phyloP scores from a whole-genome alignment of 92 coral and sea anemone genomes.

The Epizoanthus rinbou region DNA sequence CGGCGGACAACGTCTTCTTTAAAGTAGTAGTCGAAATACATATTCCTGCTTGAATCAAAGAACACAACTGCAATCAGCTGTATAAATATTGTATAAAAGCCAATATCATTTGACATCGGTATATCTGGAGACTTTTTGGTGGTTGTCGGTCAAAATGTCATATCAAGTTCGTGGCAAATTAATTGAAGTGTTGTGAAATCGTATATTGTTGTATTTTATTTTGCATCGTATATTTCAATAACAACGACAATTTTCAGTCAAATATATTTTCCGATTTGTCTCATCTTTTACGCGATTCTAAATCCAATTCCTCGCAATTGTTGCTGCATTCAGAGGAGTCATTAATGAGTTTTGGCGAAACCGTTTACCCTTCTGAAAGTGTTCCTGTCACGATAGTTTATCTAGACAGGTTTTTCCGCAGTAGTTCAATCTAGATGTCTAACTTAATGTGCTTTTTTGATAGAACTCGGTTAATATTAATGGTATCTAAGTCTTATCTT shows the following conservation, averaged over 20 bases:
- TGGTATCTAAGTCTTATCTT: not conserved
- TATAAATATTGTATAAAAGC: not conserved
- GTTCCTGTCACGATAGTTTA: not conserved
- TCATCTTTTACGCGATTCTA: not conserved
- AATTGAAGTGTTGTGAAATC: not conserved
- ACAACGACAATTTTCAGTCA: no score
- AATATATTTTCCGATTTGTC: not conserved
- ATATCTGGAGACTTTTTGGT: not conserved
- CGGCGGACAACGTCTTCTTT: not conserved
- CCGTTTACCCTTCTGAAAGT: not conserved
- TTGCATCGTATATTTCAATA: not conserved
- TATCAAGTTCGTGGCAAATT: not conserved
- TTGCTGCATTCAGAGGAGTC: not conserved
- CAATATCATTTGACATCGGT: not conserved
- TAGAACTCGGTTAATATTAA: not conserved
- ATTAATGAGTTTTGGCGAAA: not conserved
- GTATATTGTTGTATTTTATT: not conserved
- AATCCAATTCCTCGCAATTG: not conserved
- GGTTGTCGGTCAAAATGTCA: not conserved
- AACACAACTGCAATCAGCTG: not conserved
- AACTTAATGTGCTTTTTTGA: not conserved
- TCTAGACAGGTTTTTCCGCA: not conserved
- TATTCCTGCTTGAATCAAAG: not conserved
- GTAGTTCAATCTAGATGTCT: not conserved
- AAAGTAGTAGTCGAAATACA: not conserved